Conservation (phyloP, 2,113 vertebrate species). For the Sphaerodactylus townsendi region DNA sequence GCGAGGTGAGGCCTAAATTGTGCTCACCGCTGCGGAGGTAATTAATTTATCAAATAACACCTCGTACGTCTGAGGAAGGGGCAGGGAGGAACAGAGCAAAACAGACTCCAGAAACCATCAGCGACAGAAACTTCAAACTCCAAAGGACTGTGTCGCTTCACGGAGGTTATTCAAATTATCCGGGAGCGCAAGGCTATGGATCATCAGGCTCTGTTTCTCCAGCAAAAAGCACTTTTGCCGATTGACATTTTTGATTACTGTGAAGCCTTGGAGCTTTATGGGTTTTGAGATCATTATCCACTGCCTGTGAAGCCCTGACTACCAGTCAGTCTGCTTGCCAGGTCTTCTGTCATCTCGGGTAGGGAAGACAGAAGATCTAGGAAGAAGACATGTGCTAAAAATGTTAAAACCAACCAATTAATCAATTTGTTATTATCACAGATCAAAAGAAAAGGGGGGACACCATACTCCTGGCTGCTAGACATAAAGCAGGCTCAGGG, state of each 20-base stretch:
- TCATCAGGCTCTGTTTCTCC: conserved; percentile 40
- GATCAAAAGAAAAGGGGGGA: too few relatives aligned
- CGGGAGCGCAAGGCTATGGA: conserved; percentile 22
- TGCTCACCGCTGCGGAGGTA: conserved; percentile 30
- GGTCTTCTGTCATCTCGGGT: conserved; percentile 48
- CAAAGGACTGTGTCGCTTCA: conserved; percentile 5
- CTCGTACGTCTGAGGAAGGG: conserved; percentile 30
- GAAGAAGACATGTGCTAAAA: conserved; percentile 10
- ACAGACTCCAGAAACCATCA: conserved; percentile 3
- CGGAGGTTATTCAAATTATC: conserved; percentile 51
- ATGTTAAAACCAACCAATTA: too few relatives aligned
- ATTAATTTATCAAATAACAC: conserved; percentile 53
- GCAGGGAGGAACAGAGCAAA: conserved; percentile 28
- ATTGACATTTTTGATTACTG: conserved; percentile 29
- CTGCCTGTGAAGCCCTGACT: conserved; percentile 13
- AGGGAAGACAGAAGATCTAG: conserved; percentile 10
- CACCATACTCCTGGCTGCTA: too few relatives aligned
- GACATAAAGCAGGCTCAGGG: too few relatives aligned
- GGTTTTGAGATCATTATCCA: conserved; percentile 30
- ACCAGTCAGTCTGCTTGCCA: conserved; percentile 36
- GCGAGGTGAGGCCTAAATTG: conserved; percentile 14
- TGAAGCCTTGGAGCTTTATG: conserved; percentile 24
- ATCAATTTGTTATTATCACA: too few relatives aligned
- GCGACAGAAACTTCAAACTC: conserved; percentile 20
- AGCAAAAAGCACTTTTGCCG: conserved; percentile 14